Evolutionary conservation across 2,797 vertebrate genomes (phyloP), one percentile per base, ranked within the genome.

Genomic region (Falco biarmicus): DNA sequence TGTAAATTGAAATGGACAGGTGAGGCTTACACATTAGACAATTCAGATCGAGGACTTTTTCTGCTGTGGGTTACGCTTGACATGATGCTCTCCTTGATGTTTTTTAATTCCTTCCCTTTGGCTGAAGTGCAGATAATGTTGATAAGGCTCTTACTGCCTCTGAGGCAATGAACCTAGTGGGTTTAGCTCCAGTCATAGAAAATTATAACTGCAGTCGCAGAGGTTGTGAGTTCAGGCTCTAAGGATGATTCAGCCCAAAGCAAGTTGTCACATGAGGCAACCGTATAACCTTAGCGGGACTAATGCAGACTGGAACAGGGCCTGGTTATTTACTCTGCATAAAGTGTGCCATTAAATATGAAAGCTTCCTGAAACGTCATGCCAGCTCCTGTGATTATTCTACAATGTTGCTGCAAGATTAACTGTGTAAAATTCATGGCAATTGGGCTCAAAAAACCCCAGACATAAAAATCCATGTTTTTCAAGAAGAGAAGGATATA

Each of bases 341-440:
- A 71, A 61, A 83, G 45, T 12, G 8, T 77, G 37, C 26, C 50
- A 83, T 90, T 95, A 90, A 89, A 70, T 28, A 68, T 14, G 29
- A 95, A 96, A 93, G 51, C 45, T 80, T 79, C 65, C 83, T 86
- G 59, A 95, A 91, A 87, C 81, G 63, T 84, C 82, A 66, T 79
- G 34, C 45, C 66, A 70, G 28, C 73, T 82, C 61, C 45, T 69
- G 65, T 37, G 47, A 86, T 53, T 47, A 9, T 84, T 94, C 84
- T 84, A 18, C 47, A 60, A 18, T 31, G 18, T 14, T 53, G 10
- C 14, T 48, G 17, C 31, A 54, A 59, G 39, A 81, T 76, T 47
- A 48, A 32, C 69, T 41, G 43, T 54, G 43, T 60, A 65, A 88
- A 93, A 90, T 41, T 79, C 48, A 31, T 45, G 16, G 28, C 24